These are phyloP conservation scores for Meriones psammophilus DNA, from an alignment of 2,797 vertebrate species.

Conservation along the genomic window DNA sequence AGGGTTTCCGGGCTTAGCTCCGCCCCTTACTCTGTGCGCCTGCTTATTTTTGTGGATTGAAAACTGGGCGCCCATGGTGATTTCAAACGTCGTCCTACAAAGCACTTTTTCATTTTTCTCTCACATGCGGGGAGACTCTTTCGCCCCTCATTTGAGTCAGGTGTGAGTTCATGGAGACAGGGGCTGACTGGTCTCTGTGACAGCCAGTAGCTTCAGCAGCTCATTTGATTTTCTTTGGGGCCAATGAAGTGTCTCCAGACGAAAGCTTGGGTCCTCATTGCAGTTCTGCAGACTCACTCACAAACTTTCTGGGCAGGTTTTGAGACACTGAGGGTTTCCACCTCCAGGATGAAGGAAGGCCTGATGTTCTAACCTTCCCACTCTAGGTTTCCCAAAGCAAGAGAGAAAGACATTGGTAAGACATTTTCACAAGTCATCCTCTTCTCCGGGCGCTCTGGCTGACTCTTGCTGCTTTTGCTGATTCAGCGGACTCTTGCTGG, in stretches of 20 bases:
- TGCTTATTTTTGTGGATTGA: neutral
- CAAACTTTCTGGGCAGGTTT: neutral
- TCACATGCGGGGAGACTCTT: accelerated
- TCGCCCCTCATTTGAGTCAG: accelerated
- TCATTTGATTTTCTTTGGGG: neutral
- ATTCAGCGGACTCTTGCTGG: no score
- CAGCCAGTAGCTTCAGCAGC: accelerated
- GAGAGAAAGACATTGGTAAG: neutral
- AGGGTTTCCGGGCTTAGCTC: conserved; percentile 73
- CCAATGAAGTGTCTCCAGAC: neutral
- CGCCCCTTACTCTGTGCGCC: neutral
- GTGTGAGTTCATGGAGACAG: accelerated
- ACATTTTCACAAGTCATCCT: neutral
- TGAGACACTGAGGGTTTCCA: accelerated
- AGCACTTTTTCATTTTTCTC: neutral
- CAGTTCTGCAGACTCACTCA: accelerated
- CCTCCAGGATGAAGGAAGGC: accelerated
- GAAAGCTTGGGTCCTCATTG: accelerated
- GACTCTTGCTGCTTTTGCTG: no score
- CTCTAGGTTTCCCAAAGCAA: neutral
- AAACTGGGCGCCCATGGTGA: accelerated
- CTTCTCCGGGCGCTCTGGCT: no score
- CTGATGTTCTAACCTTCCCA: neutral
- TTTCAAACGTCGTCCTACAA: no score
- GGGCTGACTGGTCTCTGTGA: accelerated